Evolutionary conservation across 2,113 vertebrate genomes (phyloP), one percentile per base, ranked within the genome.

Genomic region (Hemiprocne comata): DNA sequence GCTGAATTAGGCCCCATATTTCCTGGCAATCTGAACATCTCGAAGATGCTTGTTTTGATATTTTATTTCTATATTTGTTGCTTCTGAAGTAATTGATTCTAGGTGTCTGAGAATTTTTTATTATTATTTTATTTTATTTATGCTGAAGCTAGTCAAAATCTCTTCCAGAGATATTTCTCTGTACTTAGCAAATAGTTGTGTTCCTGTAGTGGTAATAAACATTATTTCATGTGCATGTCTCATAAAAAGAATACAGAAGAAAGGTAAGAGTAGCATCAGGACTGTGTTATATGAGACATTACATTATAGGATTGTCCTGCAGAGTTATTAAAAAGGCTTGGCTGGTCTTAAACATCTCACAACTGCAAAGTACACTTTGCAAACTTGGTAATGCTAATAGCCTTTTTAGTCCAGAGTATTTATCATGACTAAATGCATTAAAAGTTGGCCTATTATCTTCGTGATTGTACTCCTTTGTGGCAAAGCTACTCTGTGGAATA

Each of bases 1-100:
- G 40, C 38, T 69, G 55, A 89, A 69, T 50, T 57, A 71, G 48
- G 5, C 65, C 11, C 44, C 78, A 13, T 78, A 33, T 74, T 87
- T 94, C 38, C 61, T 89, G 66, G 66, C 36, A 50, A 6, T 89
- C 28, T 66, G 19, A 94, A 58, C 60, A 85, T 23, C 67, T 54
- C 50, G 81, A 65, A 33, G 67, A 29, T 65, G n/a, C n/a, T 85
- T 66, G 15, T 1, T 67, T 78, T 82, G 54, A 6, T 72, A 50
- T 85, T 89, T 85, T 62, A 40, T 46, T 64, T 90, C 51, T 66
- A 15, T 62, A 54, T 10, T 50, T 83, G 3, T 50, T 86, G n/a
- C 79, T 88, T 73, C 79, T 74, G 36, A 80, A 93, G 25, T 58
- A 73, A 78, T 75, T 93, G 54, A 54, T 89, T 94, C 54, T 73